Percentiles rank a stretch among this genome's conserved stretches.
Evolutionary conservation across 2,888 invertebrate genomes (phyloP).

Genomic region (Coelopa pilipes): DNA sequence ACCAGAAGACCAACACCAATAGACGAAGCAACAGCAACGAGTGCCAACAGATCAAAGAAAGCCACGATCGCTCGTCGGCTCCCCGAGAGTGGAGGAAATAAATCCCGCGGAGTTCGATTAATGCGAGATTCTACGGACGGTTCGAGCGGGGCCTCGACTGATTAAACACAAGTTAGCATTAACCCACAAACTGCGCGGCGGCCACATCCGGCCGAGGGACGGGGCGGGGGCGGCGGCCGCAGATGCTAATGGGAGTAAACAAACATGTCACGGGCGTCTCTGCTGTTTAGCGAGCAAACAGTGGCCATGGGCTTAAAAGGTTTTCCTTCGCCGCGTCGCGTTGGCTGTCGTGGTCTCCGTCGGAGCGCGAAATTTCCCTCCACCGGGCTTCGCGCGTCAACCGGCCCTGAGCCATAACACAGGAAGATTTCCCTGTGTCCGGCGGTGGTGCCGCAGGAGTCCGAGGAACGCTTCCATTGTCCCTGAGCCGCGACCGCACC

Average conservation of each 20-base stretch:
- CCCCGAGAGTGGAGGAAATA: not conserved
- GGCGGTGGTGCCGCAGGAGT: too few species aligned
- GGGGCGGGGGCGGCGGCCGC: too few species aligned
- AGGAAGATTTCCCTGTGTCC: too few species aligned
- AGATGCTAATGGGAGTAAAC: not conserved
- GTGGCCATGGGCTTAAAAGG: not conserved
- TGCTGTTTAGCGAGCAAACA: not conserved
- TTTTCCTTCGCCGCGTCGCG: not conserved
- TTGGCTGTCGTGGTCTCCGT: not conserved
- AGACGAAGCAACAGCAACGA: too few species aligned
- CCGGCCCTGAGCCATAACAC: too few species aligned
- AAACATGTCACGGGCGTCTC: not conserved
- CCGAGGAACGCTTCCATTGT: too few species aligned
- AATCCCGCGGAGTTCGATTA: slow-evolving; percentile 13
- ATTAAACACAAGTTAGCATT: slow-evolving; percentile 29
- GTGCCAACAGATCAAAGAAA: slow-evolving; percentile 1
- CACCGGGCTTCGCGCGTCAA: too few species aligned
- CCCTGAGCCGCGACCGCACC: too few species aligned
- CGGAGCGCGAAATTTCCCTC: too few species aligned
- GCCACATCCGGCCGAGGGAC: not conserved
- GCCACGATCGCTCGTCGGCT: not conserved
- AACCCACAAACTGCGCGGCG: slow-evolving; percentile 1
- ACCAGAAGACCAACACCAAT: too few species aligned
- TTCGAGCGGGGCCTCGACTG: too few species aligned
- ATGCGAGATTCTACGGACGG: too few species aligned